Evolutionary conservation across 1,140 invertebrate species (phyloP), one percentile per base, ranked within the genome.

Genomic region (Drosophila mojavensis): DNA sequence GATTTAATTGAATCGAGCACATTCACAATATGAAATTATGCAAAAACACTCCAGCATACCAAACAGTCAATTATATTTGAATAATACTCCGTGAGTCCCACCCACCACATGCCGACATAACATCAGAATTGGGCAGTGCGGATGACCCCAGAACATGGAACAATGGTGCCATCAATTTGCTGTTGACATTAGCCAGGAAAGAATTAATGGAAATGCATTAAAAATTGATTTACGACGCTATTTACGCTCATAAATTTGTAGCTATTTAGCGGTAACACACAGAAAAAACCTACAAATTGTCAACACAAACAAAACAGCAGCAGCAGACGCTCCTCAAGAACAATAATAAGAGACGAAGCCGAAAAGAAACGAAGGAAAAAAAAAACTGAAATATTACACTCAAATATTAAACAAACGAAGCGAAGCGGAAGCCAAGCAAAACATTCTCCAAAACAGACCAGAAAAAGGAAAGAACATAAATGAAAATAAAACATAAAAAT

Each of bases 401-500:
- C 65, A 68, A 79, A 82, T 88, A 86, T 88, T 88, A 86, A 77
- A 81, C 78, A 76, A 81, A 50, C 36, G 75, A 88, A 86, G 75
- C 83, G 79, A 70, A 86, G 77, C 82, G 79, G 82, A 86, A 86
- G 65, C 83, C 79, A 81, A 80, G 72, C 72, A 28, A 43, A 70
- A 64, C 41, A 60, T 60, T 50, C 51, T 50, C 47, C 60, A 41
- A 61, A 67, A 58, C 50, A 56, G 78, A 62, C 70, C 47, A 60
- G 67, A 43, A 70, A 36, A 54, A 65, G 36, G 65, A 65, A 61
- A 75, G 28, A 54, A 88, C 64, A 82, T 73, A 82, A 83, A 82
- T 77, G 68, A 80, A 85, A 85, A 86, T 88, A 86, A 88, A 88
- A 88, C 83, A 86, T 86, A 88, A 86, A 86, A 86, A 86, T 86